Base-by-base conservation (phyloP, 2,113 vertebrate genomes). In the Salvator merianae region DNA sequence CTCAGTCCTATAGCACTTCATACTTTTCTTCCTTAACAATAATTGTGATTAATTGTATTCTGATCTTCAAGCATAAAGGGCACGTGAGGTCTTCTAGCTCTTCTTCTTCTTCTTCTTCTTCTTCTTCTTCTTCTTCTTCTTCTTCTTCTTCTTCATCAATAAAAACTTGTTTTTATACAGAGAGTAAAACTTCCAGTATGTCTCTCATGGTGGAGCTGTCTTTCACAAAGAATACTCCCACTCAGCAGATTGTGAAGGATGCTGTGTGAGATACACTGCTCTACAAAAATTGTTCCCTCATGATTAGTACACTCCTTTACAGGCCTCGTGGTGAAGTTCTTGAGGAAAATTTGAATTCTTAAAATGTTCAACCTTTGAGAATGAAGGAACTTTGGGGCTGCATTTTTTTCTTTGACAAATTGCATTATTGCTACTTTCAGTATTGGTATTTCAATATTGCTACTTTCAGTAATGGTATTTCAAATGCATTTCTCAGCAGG, bases 1-100 rank as follows among this genome's bases (percentile, higher is more conserved):
- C 90, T 62, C 22, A 73, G 59, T 9, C 26, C 40, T 86, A 84
- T 70, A 34, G 2, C 22, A 20, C 32, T 90, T 84, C 59, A 28
- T 77, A 93, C 89, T 22, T 88, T 82, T 86, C 84, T 88, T 85
- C 34, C 47, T 30, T 0, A 0, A 24, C 50, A 86, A 86, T 2
- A 66, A 79, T 6, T 36, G 47, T 12, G 24, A 10, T 93, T 87
- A 38, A 76, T 86, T 87, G 30, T 83, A 13, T 66, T 77, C 88
- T 88, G 47, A 3, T 20, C 28, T 34, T 79, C 83, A 69, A 55
- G 75, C 32, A 89, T 22, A 82, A 26, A 86, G 38, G 22, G 28
- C 79, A 81, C 82, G 24, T 70, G 32, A 70, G 40, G 20, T 72
- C n/a, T n/a, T n/a, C n/a, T n/a, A n/a, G n/a, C n/a, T n/a, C n/a